Conservation (phyloP, 2,888 invertebrate species). For the Colletes collaris region DNA sequence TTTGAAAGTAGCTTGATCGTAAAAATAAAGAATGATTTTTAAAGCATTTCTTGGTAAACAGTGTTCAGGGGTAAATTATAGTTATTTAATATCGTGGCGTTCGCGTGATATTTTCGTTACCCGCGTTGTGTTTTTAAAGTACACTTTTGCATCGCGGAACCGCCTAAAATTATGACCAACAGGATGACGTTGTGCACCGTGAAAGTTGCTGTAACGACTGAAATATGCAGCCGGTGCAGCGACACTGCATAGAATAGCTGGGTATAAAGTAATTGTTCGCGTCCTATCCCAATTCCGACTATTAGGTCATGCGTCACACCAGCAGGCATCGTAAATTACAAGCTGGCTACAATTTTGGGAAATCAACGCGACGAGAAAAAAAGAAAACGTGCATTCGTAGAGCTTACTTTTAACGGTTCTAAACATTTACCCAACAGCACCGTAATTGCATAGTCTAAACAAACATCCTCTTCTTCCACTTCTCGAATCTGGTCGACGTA, state of each 20-base stretch:
- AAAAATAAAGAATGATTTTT: too few relatives aligned
- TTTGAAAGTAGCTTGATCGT: too few relatives aligned
- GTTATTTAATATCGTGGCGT: too few relatives aligned
- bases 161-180: conserved; percentile 57
- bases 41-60: too few relatives aligned
- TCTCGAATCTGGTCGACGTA: not conserved
- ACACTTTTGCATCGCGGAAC: not conserved
- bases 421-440: conserved; percentile 8
- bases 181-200: conserved; percentile 14
- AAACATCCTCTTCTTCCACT: not conserved
- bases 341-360: conserved; percentile 22
- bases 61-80: too few relatives aligned
- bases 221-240: conserved; percentile 60
- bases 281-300: conserved; percentile 43
- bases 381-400: not conserved
- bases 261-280: conserved; percentile 66
- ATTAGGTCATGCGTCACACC: conserved; percentile 54
- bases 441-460: not conserved
- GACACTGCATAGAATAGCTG: conserved; percentile 39
- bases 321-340: conserved; percentile 39
- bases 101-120: not conserved
- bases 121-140: conserved; percentile 16
- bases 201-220: conserved; percentile 46
- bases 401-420: not conserved
- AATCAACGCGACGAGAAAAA: conserved; percentile 9